phyloP scores from a whole-genome alignment of 2,888 invertebrate genomes.

The Cryptosula pallasiana region DNA sequence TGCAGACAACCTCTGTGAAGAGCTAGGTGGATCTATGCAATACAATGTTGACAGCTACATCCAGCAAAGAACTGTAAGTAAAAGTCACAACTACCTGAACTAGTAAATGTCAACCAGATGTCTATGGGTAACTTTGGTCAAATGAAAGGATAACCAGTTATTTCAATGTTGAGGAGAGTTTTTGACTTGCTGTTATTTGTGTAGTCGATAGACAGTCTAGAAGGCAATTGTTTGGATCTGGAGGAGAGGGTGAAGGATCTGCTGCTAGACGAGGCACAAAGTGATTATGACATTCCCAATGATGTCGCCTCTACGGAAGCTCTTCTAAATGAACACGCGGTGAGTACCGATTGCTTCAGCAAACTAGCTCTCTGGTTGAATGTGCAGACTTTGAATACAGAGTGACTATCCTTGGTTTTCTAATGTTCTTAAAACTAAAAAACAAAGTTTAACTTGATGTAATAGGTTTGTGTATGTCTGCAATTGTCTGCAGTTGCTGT shows the following conservation, averaged over 20 bases:
- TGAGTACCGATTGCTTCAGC: no score
- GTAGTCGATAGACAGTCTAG: constrained; percentile 12
- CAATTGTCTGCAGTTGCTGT: no score
- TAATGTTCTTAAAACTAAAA: no score
- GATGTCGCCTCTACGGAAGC: constrained; percentile 18
- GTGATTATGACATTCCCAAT: constrained; percentile 11
- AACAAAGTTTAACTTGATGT: no score
- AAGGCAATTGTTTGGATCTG: constrained; percentile 10
- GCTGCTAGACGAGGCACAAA: not conserved
- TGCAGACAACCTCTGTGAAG: constrained; percentile 1
- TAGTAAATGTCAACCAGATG: no score
- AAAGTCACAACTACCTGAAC: no score
- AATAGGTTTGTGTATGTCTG: no score
- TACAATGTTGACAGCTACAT: not conserved
- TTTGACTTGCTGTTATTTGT: no score
- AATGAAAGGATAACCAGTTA: not conserved
- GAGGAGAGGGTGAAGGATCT: constrained; percentile 16
- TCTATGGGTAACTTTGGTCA: no score
- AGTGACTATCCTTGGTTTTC: no score
- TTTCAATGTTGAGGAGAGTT: not conserved
- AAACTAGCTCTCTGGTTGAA: no score
- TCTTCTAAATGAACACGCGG: constrained; percentile 14
- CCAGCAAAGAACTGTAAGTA: constrained; percentile 5
- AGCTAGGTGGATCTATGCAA: not conserved
- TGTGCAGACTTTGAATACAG: no score